These are phyloP conservation scores for Leucophenga maculata DNA, from an alignment of 2,888 invertebrate genomes.

Conservation along the genomic window DNA sequence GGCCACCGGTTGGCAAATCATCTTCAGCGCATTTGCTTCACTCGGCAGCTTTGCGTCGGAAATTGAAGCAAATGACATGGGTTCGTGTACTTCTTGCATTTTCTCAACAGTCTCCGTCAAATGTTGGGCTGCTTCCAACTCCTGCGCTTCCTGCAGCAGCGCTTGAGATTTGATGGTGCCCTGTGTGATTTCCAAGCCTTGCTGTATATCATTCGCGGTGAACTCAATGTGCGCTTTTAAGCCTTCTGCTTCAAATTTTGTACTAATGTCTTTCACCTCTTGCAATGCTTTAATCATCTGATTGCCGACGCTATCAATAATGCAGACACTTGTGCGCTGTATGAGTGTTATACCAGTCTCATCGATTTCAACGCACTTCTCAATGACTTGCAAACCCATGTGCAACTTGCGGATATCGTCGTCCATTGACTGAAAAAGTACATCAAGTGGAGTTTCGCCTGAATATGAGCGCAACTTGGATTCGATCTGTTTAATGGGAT, in stretches of 20 bases:
- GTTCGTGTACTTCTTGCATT: conserved; percentile 66
- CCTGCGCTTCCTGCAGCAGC: conserved; percentile 74
- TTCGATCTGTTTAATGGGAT: conserved; percentile 78
- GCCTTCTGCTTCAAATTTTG: conserved; percentile 72
- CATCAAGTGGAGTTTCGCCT: conserved; percentile 70
- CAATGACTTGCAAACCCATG: conserved; percentile 78
- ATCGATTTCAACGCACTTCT: conserved; percentile 80
- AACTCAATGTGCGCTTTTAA: conserved; percentile 72
- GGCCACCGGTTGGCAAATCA: conserved; percentile 71
- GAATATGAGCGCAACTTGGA: conserved; percentile 76
- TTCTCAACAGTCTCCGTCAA: conserved; percentile 70
- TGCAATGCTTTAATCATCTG: conserved; percentile 75
- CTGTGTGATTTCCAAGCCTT: conserved; percentile 74
- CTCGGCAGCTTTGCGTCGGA: conserved; percentile 65
- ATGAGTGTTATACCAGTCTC: conserved; percentile 79
- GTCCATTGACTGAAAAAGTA: conserved; percentile 75
- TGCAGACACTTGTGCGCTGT: conserved; percentile 79
- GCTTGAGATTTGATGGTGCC: conserved; percentile 75
- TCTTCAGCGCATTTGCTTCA: conserved; percentile 68
- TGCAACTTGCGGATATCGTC: conserved; percentile 78
- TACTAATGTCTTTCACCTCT: conserved; percentile 74
- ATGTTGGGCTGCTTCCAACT: conserved; percentile 70
- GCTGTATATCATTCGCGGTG: conserved; percentile 74
- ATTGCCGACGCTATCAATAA: conserved; percentile 76
- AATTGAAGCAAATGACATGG: conserved; percentile 68